Percentiles rank a stretch among this genome's conserved stretches.
phyloP scores from a whole-genome alignment of 37 sponge, comb jelly and placozoan species.

The Hormiphora californensis region DNA sequence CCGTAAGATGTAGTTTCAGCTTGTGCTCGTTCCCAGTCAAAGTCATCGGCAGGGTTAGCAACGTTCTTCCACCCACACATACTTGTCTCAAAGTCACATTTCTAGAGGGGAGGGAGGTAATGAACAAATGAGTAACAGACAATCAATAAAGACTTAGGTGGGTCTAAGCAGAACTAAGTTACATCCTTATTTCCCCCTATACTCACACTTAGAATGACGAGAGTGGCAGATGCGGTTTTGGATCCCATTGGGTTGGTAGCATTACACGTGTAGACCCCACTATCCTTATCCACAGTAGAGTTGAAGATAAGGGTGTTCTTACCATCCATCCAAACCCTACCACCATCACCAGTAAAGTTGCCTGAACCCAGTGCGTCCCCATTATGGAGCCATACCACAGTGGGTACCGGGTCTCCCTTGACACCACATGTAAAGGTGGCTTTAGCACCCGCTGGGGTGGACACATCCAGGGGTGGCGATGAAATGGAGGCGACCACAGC shows the following conservation, averaged over 20 bases:
- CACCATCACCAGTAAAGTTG: neutral
- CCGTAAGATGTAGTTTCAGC: conserved; percentile 44
- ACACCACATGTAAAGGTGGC: neutral
- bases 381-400: neutral
- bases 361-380: conserved; percentile 3
- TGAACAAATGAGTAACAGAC: too few species aligned
- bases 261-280: conserved; percentile 2
- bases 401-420: conserved; percentile 31
- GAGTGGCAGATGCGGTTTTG: neutral
- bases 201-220: conserved; percentile 1
- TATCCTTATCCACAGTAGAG: neutral
- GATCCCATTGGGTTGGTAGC: neutral
- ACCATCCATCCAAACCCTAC: neutral
- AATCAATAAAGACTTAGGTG: too few species aligned
- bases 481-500: neutral
- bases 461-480: neutral
- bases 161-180: too few species aligned
- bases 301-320: conserved; percentile 6
- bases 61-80: conserved; percentile 53
- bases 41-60: conserved; percentile 15
- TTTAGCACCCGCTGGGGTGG: conserved; percentile 9
- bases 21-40: conserved; percentile 50
- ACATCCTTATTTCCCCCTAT: too few species aligned
- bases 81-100: conserved; percentile 58
- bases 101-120: too few species aligned